These are phyloP conservation scores for Samia ricini DNA, from an alignment of 1,140 invertebrate species.

Conservation along the genomic window DNA sequence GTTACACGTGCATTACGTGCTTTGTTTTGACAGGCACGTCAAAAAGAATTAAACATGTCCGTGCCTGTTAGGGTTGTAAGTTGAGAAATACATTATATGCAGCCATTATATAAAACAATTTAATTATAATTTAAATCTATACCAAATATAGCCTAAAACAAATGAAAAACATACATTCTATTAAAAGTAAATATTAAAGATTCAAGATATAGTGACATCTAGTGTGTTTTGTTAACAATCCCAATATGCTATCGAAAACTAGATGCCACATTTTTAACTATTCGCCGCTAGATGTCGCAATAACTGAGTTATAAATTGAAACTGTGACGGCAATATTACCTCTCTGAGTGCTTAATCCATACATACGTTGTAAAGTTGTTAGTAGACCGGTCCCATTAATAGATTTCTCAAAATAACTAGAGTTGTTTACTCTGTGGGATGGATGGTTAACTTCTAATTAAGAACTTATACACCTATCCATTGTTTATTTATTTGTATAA, in stretches of 20 bases:
- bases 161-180: too few relatives aligned
- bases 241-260: constrained; percentile 26
- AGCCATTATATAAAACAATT: too few relatives aligned
- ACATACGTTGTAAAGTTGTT: constrained; percentile 20
- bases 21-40: constrained; percentile 53
- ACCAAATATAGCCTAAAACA: too few relatives aligned
- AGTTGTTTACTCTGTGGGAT: constrained; percentile 41
- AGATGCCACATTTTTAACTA: constrained; percentile 33
- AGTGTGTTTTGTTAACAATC: not conserved
- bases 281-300: constrained; percentile 2
- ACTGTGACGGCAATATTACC: not conserved
- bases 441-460: constrained; percentile 45
- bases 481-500: constrained; percentile 5
- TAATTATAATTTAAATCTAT: too few relatives aligned
- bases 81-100: too few relatives aligned
- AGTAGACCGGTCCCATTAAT: constrained; percentile 55
- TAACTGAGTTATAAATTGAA: not conserved
- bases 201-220: not conserved
- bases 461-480: constrained; percentile 1
- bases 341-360: not conserved
- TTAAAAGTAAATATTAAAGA: not conserved
- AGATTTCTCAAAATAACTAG: constrained; percentile 48
- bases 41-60: constrained; percentile 38
- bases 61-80: not conserved
- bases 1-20: constrained; percentile 56